phyloP scores from a whole-genome alignment of 2,888 invertebrate species.

The Crossocerus cetratus region DNA sequence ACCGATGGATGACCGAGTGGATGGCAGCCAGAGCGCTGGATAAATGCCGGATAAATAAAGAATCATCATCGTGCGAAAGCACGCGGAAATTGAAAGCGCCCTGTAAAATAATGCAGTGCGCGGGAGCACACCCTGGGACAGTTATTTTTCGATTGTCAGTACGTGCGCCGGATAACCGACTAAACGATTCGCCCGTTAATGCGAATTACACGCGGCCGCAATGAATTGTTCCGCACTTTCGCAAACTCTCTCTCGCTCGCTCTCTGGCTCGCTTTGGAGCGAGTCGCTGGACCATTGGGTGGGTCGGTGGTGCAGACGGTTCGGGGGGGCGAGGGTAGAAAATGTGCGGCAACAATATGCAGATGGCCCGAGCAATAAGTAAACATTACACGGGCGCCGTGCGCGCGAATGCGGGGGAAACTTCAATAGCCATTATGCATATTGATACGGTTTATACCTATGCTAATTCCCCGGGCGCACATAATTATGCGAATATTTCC shows the following conservation, averaged over 20 bases:
- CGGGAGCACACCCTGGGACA: too few species aligned
- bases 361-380: constrained; percentile 34
- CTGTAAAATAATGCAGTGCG: too few species aligned
- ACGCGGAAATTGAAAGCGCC: too few species aligned
- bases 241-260: background rate
- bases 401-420: constrained; percentile 25
- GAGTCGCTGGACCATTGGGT: constrained; percentile 15
- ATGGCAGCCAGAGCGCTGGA: background rate
- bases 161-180: background rate
- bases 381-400: constrained; percentile 39
- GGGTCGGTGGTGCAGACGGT: background rate
- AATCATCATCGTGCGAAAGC: too few species aligned
- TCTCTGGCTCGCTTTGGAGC: background rate
- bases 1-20: too few species aligned
- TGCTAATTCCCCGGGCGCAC: constrained; percentile 35
- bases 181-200: constrained; percentile 1
- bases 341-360: constrained; percentile 23
- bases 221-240: constrained; percentile 6
- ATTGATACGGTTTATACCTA: constrained; percentile 47
- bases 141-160: too few species aligned
- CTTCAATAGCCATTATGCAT: constrained; percentile 40
- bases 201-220: constrained; percentile 8
- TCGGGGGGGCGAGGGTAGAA: constrained; percentile 2
- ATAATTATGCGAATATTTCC: constrained; percentile 52
- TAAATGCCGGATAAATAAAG: constrained; percentile 5